Percentiles rank a stretch among this genome's conserved stretches.
Evolutionary conservation across 2,797 vertebrate genomes (phyloP).

Genomic region (Pantherophis vulpinus): DNA sequence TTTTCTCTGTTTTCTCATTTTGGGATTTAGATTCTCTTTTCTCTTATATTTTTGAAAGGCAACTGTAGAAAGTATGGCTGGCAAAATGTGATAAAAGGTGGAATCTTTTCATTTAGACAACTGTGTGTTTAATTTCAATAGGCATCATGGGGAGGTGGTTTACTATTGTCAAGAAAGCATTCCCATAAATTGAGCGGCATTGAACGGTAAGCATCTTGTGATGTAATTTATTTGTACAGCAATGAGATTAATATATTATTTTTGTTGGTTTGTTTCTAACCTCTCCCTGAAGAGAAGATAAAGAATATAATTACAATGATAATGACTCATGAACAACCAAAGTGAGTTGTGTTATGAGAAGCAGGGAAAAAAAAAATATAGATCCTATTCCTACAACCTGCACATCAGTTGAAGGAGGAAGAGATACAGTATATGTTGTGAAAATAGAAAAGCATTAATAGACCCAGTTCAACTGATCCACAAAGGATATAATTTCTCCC

Average conservation of each 20-base stretch:
- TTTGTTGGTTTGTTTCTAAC: background rate
- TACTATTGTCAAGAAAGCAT: slow-evolving; percentile 74
- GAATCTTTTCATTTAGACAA: background rate
- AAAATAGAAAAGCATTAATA: background rate
- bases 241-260: background rate
- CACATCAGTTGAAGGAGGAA: background rate
- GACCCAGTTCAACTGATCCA: background rate
- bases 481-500: background rate
- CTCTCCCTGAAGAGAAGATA: background rate
- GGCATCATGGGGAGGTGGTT: slow-evolving; percentile 76
- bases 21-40: background rate
- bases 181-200: slow-evolving; percentile 69
- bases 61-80: background rate
- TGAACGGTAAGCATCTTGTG: slow-evolving; percentile 64
- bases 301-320: background rate
- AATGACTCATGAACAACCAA: background rate
- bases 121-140: slow-evolving; percentile 29
- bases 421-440: background rate
- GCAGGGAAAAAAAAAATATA: fast-evolving
- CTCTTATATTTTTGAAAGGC: background rate
- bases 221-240: background rate
- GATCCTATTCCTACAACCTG: background rate
- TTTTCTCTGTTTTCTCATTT: background rate
- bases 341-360: background rate
- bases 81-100: background rate